Percentiles rank a stretch among this genome's conserved stretches.
Conservation (phyloP, 1,140 invertebrate species). For the Drosophila fuyamai region DNA sequence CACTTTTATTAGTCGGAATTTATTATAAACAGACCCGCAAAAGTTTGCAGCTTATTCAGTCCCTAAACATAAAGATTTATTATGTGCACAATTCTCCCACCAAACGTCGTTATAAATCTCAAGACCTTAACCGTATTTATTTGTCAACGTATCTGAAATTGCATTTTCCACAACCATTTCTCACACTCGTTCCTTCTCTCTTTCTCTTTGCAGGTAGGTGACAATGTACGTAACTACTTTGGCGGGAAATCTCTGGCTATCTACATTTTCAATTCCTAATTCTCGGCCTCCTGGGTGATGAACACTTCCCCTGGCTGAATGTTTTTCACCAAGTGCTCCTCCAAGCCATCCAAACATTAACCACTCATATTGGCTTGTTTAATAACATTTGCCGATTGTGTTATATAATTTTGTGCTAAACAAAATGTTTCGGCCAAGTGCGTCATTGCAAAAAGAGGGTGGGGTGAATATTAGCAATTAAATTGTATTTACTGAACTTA, state of each 20-base stretch:
- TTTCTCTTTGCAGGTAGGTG: slow-evolving; percentile 75
- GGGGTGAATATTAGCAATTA: slow-evolving; percentile 39
- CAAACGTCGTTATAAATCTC: slow-evolving; percentile 39
- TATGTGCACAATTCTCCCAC: slow-evolving; percentile 10
- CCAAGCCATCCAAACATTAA: slow-evolving; percentile 6
- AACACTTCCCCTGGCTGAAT: slow-evolving; percentile 7
- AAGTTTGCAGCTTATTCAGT: background rate
- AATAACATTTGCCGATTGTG: slow-evolving; percentile 54
- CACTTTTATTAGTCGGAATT: slow-evolving; percentile 2
- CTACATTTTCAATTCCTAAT: background rate
- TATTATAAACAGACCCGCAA: background rate
- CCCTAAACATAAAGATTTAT: slow-evolving; percentile 23
- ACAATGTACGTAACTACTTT: slow-evolving; percentile 74
- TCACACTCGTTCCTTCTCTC: slow-evolving; percentile 14
- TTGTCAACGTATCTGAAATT: slow-evolving; percentile 59
- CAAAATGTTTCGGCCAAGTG: slow-evolving; percentile 51
- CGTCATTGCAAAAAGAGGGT: slow-evolving; percentile 50
- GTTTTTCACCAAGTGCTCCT: slow-evolving; percentile 45
- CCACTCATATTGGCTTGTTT: slow-evolving; percentile 53
- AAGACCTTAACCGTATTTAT: slow-evolving; percentile 40
- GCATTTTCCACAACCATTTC: slow-evolving; percentile 49
- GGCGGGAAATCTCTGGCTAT: slow-evolving; percentile 10
- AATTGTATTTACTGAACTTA: slow-evolving; percentile 39
- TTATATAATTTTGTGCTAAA: slow-evolving; percentile 56
- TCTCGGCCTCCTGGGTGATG: slow-evolving; percentile 13